Base-by-base conservation (phyloP, 1,140 invertebrate species). In the Drosophila sturtevanti region DNA sequence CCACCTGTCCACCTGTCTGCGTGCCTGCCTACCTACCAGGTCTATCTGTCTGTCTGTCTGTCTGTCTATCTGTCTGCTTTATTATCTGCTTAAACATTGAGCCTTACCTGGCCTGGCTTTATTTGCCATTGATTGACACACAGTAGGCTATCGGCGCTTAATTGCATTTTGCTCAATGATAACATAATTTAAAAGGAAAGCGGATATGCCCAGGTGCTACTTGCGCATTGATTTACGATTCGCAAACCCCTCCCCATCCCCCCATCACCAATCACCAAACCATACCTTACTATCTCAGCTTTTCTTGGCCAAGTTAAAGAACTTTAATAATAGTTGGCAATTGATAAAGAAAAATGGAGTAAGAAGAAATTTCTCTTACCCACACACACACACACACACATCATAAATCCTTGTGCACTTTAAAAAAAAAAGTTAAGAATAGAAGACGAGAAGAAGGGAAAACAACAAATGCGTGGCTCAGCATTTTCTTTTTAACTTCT, bases 31-130 rank as follows among this genome's bases (percentile, higher is more conserved):
- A 27, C 37, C 51, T 52, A 11, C 35, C n/a, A 4, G n/a, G n/a
- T n/a, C n/a, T n/a, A 6, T 16, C 24, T 21, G n/a, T 38, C 34
- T 63, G 27, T 31, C 27, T 24, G 22, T 24, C 22, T 24, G 22
- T 24, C 22, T 21, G 24, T n/a, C 52, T 59, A 48, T 44, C 64
- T 77, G 65, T 11, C 64, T 79, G 71, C 55, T 87, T 87, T 87
- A 89, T 89, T 87, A 87, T 87, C 84, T 87, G 76, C 84, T 87
- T 87, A 87, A 89, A 89, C 79, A 84, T 89, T 79, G 82, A 79
- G 79, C 67, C 62, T 64, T 61, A 59, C 12, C 24, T 56, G 16
- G 62, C 63, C 59, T 67, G 76, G 72, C 69, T 79, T 79, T 74
- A 87, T 89, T 68, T 70, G 79, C 72, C 76, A 72, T 81, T 87